Conservation (phyloP, 2,113 vertebrate species). For the Cyanocitta stelleri region DNA sequence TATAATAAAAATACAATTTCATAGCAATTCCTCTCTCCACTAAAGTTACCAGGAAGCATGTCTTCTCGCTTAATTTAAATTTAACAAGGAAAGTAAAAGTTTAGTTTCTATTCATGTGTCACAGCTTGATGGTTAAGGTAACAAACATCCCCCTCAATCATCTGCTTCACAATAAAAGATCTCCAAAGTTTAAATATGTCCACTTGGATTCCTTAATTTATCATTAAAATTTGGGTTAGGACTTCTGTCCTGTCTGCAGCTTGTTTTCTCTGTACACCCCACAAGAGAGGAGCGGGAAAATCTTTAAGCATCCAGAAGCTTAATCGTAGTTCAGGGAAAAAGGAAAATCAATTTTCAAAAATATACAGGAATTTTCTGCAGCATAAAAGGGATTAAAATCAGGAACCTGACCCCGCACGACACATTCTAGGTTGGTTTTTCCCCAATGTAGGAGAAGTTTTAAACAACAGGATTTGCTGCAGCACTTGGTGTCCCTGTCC, state of each 20-base stretch:
- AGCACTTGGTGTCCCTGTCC: not conserved
- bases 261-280: not conserved
- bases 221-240: not conserved
- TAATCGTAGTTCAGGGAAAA: not conserved
- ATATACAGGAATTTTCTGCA: not conserved
- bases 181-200: not conserved
- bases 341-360: not conserved
- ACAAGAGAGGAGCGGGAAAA: not conserved
- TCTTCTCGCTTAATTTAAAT: not conserved
- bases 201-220: not conserved
- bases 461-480: not conserved
- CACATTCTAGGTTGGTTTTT: not conserved
- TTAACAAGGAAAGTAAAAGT: not conserved
- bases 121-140: not conserved
- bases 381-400: not conserved
- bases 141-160: not conserved
- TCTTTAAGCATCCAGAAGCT: not conserved
- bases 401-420: not conserved
- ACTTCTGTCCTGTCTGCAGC: not conserved
- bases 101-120: fast-evolving
- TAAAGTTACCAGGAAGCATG: not conserved
- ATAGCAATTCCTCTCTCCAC: not conserved
- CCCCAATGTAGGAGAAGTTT: not conserved
- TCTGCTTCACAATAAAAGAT: not conserved
- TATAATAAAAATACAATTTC: not conserved